A percentile compares a stretch with the other conserved stretches of the same genome.
Conservation (phyloP, 2,113 vertebrate genomes). For the Oenanthe melanoleuca region DNA sequence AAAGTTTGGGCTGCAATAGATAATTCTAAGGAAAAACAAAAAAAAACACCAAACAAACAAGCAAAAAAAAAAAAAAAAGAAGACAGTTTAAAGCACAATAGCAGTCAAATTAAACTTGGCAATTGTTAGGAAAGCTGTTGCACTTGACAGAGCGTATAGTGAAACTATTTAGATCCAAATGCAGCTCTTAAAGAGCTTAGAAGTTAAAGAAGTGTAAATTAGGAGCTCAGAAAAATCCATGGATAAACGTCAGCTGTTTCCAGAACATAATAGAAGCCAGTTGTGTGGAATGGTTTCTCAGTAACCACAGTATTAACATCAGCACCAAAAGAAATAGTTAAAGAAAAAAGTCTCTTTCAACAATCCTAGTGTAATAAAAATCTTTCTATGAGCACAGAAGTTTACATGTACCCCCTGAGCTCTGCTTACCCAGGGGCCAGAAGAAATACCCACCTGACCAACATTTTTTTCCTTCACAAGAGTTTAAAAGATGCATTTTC, state of each 20-base stretch:
- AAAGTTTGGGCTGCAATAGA: background rate
- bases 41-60: background rate
- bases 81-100: background rate
- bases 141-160: background rate
- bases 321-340: background rate
- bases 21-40: too few species aligned
- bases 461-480: background rate
- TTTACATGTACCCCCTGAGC: fast-evolving
- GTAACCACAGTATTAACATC: background rate
- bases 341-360: background rate
- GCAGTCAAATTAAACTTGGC: background rate
- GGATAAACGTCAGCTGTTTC: background rate
- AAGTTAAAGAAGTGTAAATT: background rate
- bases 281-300: background rate
- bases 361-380: background rate
- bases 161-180: background rate
- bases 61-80: background rate
- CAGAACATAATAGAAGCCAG: background rate
- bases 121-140: background rate
- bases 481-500: background rate
- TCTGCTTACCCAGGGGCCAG: background rate
- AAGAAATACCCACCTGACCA: background rate
- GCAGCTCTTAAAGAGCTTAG: background rate
- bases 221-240: background rate
- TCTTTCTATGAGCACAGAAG: background rate